Conservation (phyloP, 1,140 invertebrate genomes). For the Cyphomyrmex costatus region DNA sequence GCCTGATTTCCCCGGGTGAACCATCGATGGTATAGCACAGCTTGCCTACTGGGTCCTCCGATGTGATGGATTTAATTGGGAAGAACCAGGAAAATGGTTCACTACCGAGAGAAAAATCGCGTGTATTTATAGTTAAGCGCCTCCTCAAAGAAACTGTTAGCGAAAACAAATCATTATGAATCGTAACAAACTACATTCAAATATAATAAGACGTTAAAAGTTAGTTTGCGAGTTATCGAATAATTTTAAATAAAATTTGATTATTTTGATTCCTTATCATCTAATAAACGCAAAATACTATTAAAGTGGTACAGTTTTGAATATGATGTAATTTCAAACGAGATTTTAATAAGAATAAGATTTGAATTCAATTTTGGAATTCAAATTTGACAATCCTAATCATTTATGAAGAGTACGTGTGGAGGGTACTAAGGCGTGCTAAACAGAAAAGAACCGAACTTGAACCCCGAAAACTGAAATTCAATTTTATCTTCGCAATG, state of each 20-base stretch:
- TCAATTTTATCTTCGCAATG: too few relatives aligned
- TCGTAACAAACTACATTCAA: constrained; percentile 8
- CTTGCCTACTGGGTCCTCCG: constrained; percentile 17
- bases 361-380: too few relatives aligned
- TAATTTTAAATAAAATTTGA: constrained; percentile 18
- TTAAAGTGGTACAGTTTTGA: too few relatives aligned
- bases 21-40: constrained; percentile 4
- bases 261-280: constrained; percentile 7
- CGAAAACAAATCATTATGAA: constrained; percentile 35
- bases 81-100: constrained; percentile 39
- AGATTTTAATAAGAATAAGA: too few relatives aligned
- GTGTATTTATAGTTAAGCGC: constrained; percentile 57
- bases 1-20: constrained; percentile 51
- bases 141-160: background rate
- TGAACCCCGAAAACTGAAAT: too few relatives aligned
- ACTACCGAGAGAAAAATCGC: constrained; percentile 49
- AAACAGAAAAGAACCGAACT: too few relatives aligned
- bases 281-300: too few relatives aligned
- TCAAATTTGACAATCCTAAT: too few relatives aligned
- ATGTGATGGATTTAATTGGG: constrained; percentile 72
- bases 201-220: constrained; percentile 23
- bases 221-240: background rate
- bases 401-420: too few relatives aligned
- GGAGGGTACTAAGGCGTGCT: too few relatives aligned
- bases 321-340: too few relatives aligned